Evolutionary conservation across 2,797 vertebrate species (phyloP), one percentile per base, ranked within the genome.

Genomic region (Netta rufina): DNA sequence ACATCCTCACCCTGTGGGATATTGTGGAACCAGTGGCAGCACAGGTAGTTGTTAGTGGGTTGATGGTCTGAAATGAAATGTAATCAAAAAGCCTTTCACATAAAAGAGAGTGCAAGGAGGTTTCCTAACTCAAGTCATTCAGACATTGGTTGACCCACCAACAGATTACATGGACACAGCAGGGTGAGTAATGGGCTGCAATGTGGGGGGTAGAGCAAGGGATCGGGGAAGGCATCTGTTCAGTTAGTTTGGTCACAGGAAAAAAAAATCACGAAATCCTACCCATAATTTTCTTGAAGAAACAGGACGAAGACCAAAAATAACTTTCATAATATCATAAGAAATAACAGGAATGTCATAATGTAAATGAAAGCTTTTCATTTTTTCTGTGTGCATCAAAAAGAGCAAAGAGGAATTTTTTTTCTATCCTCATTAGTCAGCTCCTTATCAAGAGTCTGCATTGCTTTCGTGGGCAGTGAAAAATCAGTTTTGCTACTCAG

Each of bases 371-470:
- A 83, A 64, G 8, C 24, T 81, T 86, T 89, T 75, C 15, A 14
- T 83, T 95, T 87, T 18, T 92, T 71, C 39, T 53, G 39, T 16
- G 21, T 87, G 71, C 6, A 1, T 90, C 92, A 86, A 54, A 87
- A 72, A 61, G 41, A 69, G 13, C 53, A 62, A 82, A 79, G 36
- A 91, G 76, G 85, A 92, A 86, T 84, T 91, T 90, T 65, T 88
- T 32, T 43, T 60, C 11, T 2, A 45, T 45, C 20, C 32, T 11
- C 53, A 43, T 95, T 91, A 93, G 61, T 94, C 90, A 96, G 61
- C 65, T 93, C 45, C 62, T 94, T 96, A 94, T 95, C 92, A 91
- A 61, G 22, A 61, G n/a, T 76, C 75, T 93, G 69, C 1, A 18
- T 30, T 70, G 41, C 81, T 94, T 89, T 84, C 60, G 78, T 73